Base-by-base conservation (phyloP, 1,140 invertebrate genomes). In the Pogonognathellus flavescens region DNA sequence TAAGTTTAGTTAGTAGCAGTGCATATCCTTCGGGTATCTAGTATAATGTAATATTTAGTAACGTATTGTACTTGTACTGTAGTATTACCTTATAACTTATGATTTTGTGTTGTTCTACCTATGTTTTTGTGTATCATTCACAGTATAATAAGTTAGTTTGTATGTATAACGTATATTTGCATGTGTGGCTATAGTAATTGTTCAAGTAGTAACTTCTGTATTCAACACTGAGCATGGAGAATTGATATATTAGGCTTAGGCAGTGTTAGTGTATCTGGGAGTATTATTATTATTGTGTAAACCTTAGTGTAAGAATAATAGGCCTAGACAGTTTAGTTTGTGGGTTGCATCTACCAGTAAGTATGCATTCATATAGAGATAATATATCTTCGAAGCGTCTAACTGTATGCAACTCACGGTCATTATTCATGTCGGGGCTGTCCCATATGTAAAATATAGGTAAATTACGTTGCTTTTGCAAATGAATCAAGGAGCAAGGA, bases 381-480 rank as follows among this genome's bases (percentile, higher is more conserved):
- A 76, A 76, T 76, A 76, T 76, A 49, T 76, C 70, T 76, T 76
- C 41, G 25, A 76, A 76, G 14, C 41, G 41, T 76, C 70, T 50
- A 76, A 76, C 70, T 76, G 70, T 49, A 76, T 76, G 70, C 70
- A 76, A 76, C 31, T 49, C 70, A 49, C 70, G 70, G 70, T 76
- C 70, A 76, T 76, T 76, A 76, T 76, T 76, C 70, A 76, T 76
- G 70, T 76, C 18, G 70, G 70, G 41, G 41, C 70, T 76, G 70
- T 76, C 70, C 70, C 70, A 76, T 76, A 76, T 76, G 31, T 76
- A 76, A 76, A 76, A 76, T 76, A 76, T 76, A 76, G 70, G 70
- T 76, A 76, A 76, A 76, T 76, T 76, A 49, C 70, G 49, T 76
- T 76, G 70, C 70, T 76, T 76, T 76, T 76, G 70, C 70, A 76